Base-by-base conservation (phyloP, 2,888 invertebrate genomes). In the Pegoplata infirma region DNA sequence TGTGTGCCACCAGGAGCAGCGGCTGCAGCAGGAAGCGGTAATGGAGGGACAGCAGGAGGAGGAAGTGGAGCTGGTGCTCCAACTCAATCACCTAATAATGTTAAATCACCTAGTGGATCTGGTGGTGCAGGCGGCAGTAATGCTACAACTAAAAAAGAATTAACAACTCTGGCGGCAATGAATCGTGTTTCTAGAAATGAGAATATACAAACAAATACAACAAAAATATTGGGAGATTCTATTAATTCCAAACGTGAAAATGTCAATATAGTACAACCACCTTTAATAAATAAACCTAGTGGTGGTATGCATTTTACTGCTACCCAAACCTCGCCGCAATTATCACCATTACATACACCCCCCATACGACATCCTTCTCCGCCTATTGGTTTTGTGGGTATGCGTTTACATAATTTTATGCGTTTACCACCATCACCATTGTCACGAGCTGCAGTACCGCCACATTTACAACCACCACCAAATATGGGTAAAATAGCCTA, bases 341-440 rank as follows among this genome's bases (percentile, higher is more conserved):
- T 71, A 44, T 76, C 82, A 7, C 72, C 77, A 21, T 44, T 81
- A 19, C 82, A 81, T 71, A 78, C 79, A 14, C 82, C 83, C 10
- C 78, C 40, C 74, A 82, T 14, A 66, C 85, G 77, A 68, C 86
- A 44, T 78, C 80, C 74, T 25, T 74, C 81, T 1, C 77, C 84
- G 0, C 83, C 84, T 0, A 81, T 83, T 44, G 83, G 82, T 14
- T 82, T 84, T 46, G 63, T 80, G 10, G 83, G 83, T 40, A 82
- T 84, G 80, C 84, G 84, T 21, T 74, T 82, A 7, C 82, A 82
- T 40, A 83, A 83, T 44, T 80, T 82, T 21, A 80, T 84, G 58
- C 85, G 86, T n/a, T 68, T 87, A 32, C 85, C 86, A 3, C 88
- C 86, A 4, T 86, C 86, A 7, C 88, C 88, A 0, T 78, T 85